These are phyloP conservation scores for Myathropa florea DNA, from an alignment of 2,888 invertebrate species.

Conservation along the genomic window DNA sequence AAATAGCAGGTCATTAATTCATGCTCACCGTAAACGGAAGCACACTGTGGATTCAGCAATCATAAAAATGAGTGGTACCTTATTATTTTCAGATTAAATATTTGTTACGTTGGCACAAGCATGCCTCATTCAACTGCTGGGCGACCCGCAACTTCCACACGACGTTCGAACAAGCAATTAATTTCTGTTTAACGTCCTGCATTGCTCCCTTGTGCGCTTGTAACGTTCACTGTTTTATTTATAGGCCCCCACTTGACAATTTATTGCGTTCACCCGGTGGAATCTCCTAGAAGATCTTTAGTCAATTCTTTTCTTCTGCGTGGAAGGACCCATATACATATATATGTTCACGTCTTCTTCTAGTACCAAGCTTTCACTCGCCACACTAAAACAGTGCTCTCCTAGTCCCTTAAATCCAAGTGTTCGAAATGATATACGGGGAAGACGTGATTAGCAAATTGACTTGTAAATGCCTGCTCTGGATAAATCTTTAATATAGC, in stretches of 20 bases:
- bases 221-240: conserved; percentile 68
- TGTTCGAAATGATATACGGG: conserved; percentile 44
- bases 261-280: conserved; percentile 68
- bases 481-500: conserved; percentile 41
- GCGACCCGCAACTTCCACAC: conserved; percentile 2
- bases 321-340: not conserved
- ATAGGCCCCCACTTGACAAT: conserved; percentile 72
- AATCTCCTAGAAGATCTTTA: conserved; percentile 6
- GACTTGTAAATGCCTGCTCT: conserved; percentile 44
- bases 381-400: not conserved
- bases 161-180: conserved; percentile 38
- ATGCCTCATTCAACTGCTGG: not conserved
- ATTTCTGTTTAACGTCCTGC: conserved; percentile 38
- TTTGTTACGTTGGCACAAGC: conserved; percentile 27
- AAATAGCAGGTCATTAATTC: not conserved
- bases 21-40: not conserved
- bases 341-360: not conserved
- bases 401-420: conserved; percentile 18
- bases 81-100: conserved; percentile 41
- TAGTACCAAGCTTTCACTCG: not conserved
- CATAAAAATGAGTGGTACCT: conserved; percentile 27
- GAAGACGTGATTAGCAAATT: conserved; percentile 50
- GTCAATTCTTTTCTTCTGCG: conserved; percentile 21
- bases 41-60: conserved; percentile 3
- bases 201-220: conserved; percentile 31